Evolutionary conservation across 64 coral and sea anemone species (phyloP).

Genomic region (Montipora foliosa): DNA sequence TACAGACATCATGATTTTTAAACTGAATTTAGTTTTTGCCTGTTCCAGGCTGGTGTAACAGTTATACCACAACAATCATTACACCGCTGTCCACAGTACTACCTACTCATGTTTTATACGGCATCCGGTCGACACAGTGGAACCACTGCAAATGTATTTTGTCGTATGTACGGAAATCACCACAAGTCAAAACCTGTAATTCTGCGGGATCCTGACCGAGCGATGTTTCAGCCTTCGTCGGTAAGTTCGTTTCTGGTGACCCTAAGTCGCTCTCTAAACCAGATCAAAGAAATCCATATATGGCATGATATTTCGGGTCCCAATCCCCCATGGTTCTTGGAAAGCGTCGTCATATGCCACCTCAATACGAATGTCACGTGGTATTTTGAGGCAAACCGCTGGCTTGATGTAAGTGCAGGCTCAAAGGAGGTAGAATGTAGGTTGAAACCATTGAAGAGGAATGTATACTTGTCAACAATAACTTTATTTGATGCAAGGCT

Average conservation of each 20-base stretch:
- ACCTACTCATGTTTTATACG: constrained; percentile 78
- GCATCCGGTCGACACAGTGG: constrained; percentile 68
- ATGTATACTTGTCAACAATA: neutral
- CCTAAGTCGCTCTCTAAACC: constrained; percentile 48
- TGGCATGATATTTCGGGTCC: constrained; percentile 80
- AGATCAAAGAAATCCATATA: constrained; percentile 68
- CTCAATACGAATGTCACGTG: constrained; percentile 63
- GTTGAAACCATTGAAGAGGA: constrained; percentile 44
- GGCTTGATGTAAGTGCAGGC: constrained; percentile 49
- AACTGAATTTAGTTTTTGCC: neutral
- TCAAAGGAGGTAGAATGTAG: constrained; percentile 65
- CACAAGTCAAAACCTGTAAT: constrained; percentile 70
- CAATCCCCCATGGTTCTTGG: constrained; percentile 75
- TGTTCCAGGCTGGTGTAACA: constrained; percentile 55
- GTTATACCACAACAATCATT: constrained; percentile 68
- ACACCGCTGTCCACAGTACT: constrained; percentile 62
- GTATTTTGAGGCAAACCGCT: constrained; percentile 79
- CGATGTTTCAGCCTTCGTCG: constrained; percentile 61
- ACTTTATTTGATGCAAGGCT: constrained; percentile 57
- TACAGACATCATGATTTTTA: neutral
- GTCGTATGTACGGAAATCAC: constrained; percentile 65
- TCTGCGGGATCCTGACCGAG: constrained; percentile 67
- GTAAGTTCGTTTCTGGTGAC: constrained; percentile 67
- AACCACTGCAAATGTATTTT: constrained; percentile 73
- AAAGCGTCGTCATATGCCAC: constrained; percentile 74